phyloP scores from a whole-genome alignment of 2,113 vertebrate species.

The Damaliscus lunatus region DNA sequence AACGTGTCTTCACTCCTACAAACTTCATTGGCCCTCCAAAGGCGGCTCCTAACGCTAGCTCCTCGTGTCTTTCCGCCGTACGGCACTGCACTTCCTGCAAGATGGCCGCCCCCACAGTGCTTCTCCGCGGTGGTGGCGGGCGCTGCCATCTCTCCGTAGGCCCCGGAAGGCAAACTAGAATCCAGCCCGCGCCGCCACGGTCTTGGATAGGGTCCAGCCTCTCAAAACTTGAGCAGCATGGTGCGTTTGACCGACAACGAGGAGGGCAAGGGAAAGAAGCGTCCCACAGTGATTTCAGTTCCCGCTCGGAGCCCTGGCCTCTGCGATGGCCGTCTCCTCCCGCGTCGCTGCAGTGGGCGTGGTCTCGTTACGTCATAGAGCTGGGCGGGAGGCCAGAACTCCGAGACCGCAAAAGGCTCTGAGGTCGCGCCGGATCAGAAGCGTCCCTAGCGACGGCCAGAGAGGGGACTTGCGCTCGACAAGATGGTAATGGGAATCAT shows the following conservation, averaged over 20 bases:
- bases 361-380: not conserved
- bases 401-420: rapidly evolving
- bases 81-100: not conserved
- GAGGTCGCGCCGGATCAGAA: rapidly evolving
- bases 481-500: rapidly evolving
- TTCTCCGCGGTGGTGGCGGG: rapidly evolving
- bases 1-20: not conserved
- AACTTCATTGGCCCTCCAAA: rapidly evolving
- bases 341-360: not conserved
- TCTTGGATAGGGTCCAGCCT: not conserved
- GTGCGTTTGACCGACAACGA: rapidly evolving
- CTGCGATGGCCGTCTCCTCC: rapidly evolving
- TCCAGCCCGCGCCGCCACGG: too few relatives aligned
- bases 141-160: not conserved
- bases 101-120: not conserved
- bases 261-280: not conserved
- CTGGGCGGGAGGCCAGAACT: rapidly evolving
- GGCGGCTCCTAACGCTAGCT: too few relatives aligned
- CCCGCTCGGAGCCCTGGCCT: rapidly evolving
- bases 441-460: not conserved
- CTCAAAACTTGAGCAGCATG: not conserved
- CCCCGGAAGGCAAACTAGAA: not conserved
- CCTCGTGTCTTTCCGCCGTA: rapidly evolving
- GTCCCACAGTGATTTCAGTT: not conserved
- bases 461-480: rapidly evolving